Percentiles rank a stretch among this genome's conserved stretches.
Conservation (phyloP, 2,888 invertebrate genomes). For the Conops quadrifasciatus region DNA sequence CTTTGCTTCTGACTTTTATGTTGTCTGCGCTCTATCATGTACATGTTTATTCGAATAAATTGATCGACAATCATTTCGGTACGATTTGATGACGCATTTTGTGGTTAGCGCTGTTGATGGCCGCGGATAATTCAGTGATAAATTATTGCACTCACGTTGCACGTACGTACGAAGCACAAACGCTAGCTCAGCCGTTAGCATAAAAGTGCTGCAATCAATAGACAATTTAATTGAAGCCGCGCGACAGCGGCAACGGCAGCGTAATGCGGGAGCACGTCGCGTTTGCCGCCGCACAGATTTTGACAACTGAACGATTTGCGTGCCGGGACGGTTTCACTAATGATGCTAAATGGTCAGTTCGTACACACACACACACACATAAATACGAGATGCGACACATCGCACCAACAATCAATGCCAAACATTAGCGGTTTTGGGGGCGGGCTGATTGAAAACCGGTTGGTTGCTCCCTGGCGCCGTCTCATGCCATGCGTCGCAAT, state of each 20-base stretch:
- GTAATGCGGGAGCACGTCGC: too few species aligned
- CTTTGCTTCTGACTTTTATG: background rate
- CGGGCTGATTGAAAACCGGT: too few species aligned
- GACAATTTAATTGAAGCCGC: background rate
- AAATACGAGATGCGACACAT: too few species aligned
- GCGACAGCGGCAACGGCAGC: background rate
- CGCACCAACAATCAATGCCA: too few species aligned
- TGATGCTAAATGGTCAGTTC: too few species aligned
- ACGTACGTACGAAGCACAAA: too few species aligned
- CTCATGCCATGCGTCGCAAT: too few species aligned
- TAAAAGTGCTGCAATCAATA: background rate
- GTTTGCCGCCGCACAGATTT: too few species aligned
- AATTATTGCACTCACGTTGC: conserved; percentile 23
- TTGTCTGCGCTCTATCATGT: background rate
- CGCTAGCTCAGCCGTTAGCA: background rate
- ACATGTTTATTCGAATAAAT: background rate
- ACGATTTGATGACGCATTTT: conserved; percentile 28
- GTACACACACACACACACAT: background rate
- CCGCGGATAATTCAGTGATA: conserved; percentile 27
- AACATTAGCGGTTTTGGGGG: too few species aligned
- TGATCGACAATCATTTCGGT: background rate
- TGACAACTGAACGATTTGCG: too few species aligned
- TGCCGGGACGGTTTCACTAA: too few species aligned
- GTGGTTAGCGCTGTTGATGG: conserved; percentile 17
- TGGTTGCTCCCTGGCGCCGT: too few species aligned